These are phyloP conservation scores for Carlito syrichta DNA, from an alignment of 2,113 vertebrate genomes.

Conservation along the genomic window DNA sequence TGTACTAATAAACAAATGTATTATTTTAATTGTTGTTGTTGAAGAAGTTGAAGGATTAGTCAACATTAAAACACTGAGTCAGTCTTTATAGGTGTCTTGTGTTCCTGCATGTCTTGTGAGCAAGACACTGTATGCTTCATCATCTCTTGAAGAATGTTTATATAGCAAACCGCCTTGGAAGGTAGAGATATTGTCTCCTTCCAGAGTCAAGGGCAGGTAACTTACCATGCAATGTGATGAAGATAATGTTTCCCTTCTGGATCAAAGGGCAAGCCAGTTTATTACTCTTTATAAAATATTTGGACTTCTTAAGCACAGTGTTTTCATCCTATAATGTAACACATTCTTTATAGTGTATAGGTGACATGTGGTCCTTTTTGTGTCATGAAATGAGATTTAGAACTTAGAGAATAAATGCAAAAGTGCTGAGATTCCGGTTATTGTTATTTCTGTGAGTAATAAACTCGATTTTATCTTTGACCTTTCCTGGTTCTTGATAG, in stretches of 20 bases:
- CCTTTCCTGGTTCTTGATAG: neutral
- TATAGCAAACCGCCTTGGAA: neutral
- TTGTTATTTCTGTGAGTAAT: neutral
- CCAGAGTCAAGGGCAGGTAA: neutral
- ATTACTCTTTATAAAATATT: neutral
- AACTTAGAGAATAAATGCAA: neutral
- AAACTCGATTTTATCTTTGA: neutral
- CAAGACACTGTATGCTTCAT: neutral
- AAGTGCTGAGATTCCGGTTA: neutral
- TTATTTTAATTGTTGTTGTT: neutral
- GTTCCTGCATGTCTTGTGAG: neutral
- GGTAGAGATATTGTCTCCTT: neutral
- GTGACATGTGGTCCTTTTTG: neutral
- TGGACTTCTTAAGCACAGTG: neutral
- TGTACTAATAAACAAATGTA: neutral
- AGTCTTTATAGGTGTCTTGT: neutral
- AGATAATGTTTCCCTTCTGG: neutral
- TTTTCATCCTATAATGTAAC: neutral
- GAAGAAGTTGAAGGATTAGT: neutral
- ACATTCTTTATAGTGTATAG: accelerated
- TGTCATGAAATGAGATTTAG: neutral
- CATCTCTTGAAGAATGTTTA: neutral
- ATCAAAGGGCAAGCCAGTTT: neutral
- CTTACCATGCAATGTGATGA: neutral
- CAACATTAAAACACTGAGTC: neutral